Percentiles rank a stretch among this genome's conserved stretches.
Conservation (phyloP, 1,140 invertebrate species). For the Hypsibius dujardini region DNA sequence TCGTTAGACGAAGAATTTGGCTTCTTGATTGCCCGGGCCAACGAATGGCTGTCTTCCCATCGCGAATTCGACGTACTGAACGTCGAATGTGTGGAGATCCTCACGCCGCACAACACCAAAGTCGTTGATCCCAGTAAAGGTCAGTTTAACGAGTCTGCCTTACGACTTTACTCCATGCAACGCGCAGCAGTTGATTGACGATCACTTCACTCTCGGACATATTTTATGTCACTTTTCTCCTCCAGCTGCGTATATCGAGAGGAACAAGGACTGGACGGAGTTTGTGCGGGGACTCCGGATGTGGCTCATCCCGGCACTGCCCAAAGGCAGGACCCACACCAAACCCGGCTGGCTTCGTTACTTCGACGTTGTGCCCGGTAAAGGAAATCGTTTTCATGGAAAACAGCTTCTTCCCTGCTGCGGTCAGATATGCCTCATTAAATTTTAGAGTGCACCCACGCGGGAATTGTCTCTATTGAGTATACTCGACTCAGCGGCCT, state of each 20-base stretch:
- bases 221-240: conserved; percentile 1
- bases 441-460: neutral
- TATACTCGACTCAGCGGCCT: neutral
- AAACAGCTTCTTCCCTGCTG: too few relatives aligned
- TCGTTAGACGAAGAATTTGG: neutral
- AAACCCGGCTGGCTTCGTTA: neutral
- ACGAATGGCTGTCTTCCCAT: conserved; percentile 10
- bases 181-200: neutral
- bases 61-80: conserved; percentile 10
- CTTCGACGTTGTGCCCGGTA: conserved; percentile 1
- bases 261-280: neutral
- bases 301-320: conserved; percentile 12
- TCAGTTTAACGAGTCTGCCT: neutral
- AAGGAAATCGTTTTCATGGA: too few relatives aligned
- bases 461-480: conserved; percentile 9
- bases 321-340: neutral
- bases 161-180: neutral
- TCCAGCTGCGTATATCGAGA: neutral
- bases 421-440: too few relatives aligned
- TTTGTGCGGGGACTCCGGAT: conserved; percentile 11
- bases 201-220: neutral
- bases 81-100: conserved; percentile 12
- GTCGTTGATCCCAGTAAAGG: conserved; percentile 1
- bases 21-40: neutral
- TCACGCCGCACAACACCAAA: neutral